phyloP scores from a whole-genome alignment of 2,113 vertebrate species.

The Istiophorus platypterus region DNA sequence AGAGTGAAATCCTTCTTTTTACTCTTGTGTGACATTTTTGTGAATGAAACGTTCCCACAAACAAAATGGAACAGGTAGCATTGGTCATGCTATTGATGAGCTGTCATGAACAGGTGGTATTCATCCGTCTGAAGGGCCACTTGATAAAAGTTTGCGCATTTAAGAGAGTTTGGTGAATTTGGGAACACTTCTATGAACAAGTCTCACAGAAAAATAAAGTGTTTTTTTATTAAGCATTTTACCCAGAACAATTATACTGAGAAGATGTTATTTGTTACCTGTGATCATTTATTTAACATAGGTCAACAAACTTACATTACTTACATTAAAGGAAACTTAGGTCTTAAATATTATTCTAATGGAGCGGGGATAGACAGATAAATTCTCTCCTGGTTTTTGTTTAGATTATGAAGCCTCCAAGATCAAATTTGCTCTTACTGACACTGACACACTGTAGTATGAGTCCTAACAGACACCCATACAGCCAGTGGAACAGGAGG shows the following conservation, averaged over 20 bases:
- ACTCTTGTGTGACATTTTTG: too few relatives aligned
- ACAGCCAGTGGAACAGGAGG: constrained; percentile 38
- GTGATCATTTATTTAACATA: not conserved
- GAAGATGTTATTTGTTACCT: not conserved
- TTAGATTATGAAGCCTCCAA: not conserved
- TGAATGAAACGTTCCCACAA: too few relatives aligned
- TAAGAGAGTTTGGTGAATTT: too few relatives aligned
- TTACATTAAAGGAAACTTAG: not conserved
- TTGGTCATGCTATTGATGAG: too few relatives aligned
- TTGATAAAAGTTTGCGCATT: too few relatives aligned
- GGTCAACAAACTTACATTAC: not conserved
- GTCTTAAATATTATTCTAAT: not conserved
- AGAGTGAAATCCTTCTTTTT: too few relatives aligned
- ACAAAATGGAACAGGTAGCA: too few relatives aligned
- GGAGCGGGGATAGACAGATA: not conserved
- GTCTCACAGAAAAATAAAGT: not conserved
- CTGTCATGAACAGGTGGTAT: too few relatives aligned
- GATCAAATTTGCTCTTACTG: not conserved
- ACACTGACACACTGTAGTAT: not conserved
- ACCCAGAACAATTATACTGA: too few relatives aligned
- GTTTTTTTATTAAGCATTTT: not conserved
- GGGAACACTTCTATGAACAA: not conserved
- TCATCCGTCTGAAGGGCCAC: too few relatives aligned
- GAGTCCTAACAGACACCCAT: constrained; percentile 23
- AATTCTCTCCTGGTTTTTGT: not conserved